Evolutionary conservation across 2,888 invertebrate species (phyloP).

Genomic region (Adelognathus sp.): DNA sequence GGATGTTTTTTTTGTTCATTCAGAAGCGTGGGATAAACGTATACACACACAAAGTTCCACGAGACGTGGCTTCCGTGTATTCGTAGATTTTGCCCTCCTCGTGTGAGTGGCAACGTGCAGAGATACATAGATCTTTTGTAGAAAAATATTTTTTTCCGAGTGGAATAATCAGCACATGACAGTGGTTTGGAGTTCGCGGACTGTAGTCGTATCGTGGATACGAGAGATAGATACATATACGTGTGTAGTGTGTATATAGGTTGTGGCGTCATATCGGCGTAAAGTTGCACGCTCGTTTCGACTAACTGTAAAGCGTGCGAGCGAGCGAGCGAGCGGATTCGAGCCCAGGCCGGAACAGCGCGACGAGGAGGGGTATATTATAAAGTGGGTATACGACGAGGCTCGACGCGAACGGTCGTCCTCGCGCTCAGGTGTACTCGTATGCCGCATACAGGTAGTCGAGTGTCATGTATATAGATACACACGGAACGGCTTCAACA

Average conservation of each 20-base stretch:
- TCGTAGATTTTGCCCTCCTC: neutral
- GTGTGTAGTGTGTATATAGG: constrained; percentile 13
- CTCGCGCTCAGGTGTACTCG: constrained; percentile 34
- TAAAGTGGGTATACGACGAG: constrained; percentile 28
- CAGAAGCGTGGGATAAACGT: constrained; percentile 55
- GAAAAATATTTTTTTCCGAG: constrained; percentile 29
- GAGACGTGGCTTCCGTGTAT: neutral
- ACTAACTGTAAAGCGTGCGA: constrained; percentile 72
- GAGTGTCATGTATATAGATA: neutral
- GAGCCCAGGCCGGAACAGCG: constrained; percentile 40
- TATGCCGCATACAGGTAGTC: constrained; percentile 1
- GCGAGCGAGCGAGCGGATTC: constrained; percentile 51
- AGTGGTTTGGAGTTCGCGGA: constrained; percentile 33
- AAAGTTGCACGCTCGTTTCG: constrained; percentile 68
- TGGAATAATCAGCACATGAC: constrained; percentile 36
- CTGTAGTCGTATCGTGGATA: neutral
- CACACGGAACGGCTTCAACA: constrained; percentile 22
- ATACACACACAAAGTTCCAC: constrained; percentile 32
- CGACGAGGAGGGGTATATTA: constrained; percentile 45
- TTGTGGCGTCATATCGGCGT: constrained; percentile 70
- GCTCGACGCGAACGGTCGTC: constrained; percentile 26
- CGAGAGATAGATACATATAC: neutral
- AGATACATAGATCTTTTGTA: constrained; percentile 15
- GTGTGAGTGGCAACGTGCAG: constrained; percentile 6
- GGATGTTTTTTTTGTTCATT: constrained; percentile 49